Evolutionary conservation across 2,113 vertebrate genomes (phyloP), one percentile per base, ranked within the genome.

Genomic region (Heteronetta atricapilla): DNA sequence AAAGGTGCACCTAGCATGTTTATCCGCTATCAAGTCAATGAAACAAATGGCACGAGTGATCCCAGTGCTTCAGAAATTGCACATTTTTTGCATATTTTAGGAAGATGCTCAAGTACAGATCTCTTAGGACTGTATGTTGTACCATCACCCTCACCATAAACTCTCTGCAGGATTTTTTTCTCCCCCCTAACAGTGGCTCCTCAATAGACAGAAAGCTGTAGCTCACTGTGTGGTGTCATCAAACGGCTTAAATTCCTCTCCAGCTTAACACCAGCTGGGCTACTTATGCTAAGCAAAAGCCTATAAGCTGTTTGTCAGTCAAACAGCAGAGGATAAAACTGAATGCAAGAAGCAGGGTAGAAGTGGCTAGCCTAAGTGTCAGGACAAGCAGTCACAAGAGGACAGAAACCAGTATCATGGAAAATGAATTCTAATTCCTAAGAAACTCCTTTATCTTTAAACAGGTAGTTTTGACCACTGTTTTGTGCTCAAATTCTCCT

Each of bases 281-380:
- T 95, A 86, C 73, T 76, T 81, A 87, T 56, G 56, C 21, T 59
- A 56, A 91, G 75, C 52, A 86, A 94, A 69, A 95, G 76, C 63
- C 78, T 38, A 4, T n/a, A 84, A 89, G 68, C 86, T 78, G 22
- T 53, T 85, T 83, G 48, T 64, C 93, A 95, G 66, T 80, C 82
- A 83, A 85, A 82, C 3, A 50, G 86, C 73, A 75, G 33, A 62
- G 52, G 34, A 59, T 70, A 78, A 80, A 89, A 66, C 56, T 31
- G 50, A 74, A 93, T 55, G 56, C 68, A 62, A 77, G 88, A 52
- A 87, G 66, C 79, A 90, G 40, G 7, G 52, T 94, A 70, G 48
- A 62, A 23, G 33, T 20, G 15, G 78, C 76, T 40, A 82, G 36
- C 50, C 38, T 94, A 83, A 92, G 46, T 5, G 28, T n/a, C 18